Percentiles rank a stretch among this genome's conserved stretches.
These are phyloP conservation scores for Eupeodes luniger DNA, from an alignment of 2,888 invertebrate species.

Conservation along the genomic window DNA sequence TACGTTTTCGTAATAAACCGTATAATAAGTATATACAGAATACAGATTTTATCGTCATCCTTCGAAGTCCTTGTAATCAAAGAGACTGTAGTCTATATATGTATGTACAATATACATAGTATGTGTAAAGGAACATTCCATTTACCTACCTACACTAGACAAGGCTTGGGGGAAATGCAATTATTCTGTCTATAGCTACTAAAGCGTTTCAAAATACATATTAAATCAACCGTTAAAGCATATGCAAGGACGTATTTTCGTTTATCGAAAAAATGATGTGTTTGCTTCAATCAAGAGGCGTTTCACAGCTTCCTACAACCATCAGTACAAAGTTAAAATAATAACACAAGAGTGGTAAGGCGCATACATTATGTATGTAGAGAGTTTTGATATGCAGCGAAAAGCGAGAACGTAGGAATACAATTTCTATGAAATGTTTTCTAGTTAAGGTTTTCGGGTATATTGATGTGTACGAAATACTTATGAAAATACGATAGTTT, in stretches of 20 bases:
- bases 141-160: not conserved
- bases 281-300: conserved; percentile 40
- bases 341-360: not conserved
- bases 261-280: conserved; percentile 56
- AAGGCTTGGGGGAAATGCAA: conserved; percentile 60
- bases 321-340: not conserved
- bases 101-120: too few species aligned
- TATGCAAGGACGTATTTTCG: conserved; percentile 65
- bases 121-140: not conserved
- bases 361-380: too few species aligned
- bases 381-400: not conserved
- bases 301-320: not conserved
- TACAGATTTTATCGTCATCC: conserved; percentile 45
- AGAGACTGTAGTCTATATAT: conserved; percentile 36
- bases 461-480: not conserved
- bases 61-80: conserved; percentile 59
- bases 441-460: not conserved
- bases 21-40: not conserved
- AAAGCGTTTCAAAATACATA: conserved; percentile 69
- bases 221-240: conserved; percentile 72
- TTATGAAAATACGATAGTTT: too few species aligned
- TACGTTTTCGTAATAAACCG: conserved; percentile 17
- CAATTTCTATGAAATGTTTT: not conserved
- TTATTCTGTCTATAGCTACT: conserved; percentile 65
- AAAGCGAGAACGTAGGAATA: not conserved